Evolutionary conservation across 1,140 invertebrate genomes (phyloP), one percentile per base, ranked within the genome.

Genomic region (Sitophilus oryzae): DNA sequence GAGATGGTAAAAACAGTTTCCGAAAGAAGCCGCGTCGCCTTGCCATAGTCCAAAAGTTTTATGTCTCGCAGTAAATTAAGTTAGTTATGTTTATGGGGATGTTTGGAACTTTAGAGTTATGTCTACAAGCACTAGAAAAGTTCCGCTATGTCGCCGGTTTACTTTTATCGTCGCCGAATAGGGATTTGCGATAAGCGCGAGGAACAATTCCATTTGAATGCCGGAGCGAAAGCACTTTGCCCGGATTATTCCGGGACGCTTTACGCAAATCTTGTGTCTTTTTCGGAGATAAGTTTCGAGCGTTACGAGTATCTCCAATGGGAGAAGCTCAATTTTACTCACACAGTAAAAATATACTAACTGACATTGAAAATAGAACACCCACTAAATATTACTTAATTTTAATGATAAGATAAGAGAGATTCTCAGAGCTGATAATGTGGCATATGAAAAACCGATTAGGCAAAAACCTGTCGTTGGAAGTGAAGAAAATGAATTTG

Each of bases 21-120:
- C 35, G 42, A 40, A n/a, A n/a, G 30, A 47, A 49, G 15, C 22
- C 42, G 30, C 54, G 60, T 59, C 52, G 55, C 48, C 38, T 64
- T 55, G 60, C 60, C 49, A 60, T 52, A 61, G 59, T 63, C 50
- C 55, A 60, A 58, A 60, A 64, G 51, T 64, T 67, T 68, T 67
- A 68, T 64, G 64, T 60, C 60, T 63, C 58, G 60, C 65, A 62
- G 61, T 66, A 68, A 68, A 68, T 68, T 68, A 68, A 68, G 60
- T 66, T 62, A 62, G 66, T 68, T 68, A 68, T 68, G 66, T 68
- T 66, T 65, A 66, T 66, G 60, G 64, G 63, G 61, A 61, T 64
- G 62, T 66, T 64, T 61, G 60, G 62, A 60, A 63, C 59, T 64
- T 60, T 58, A 58, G 64, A 66, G 58, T 65, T 66, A 64, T 66